These are phyloP conservation scores for Lysandra coridon DNA, from an alignment of 2,888 invertebrate species.

Conservation along the genomic window DNA sequence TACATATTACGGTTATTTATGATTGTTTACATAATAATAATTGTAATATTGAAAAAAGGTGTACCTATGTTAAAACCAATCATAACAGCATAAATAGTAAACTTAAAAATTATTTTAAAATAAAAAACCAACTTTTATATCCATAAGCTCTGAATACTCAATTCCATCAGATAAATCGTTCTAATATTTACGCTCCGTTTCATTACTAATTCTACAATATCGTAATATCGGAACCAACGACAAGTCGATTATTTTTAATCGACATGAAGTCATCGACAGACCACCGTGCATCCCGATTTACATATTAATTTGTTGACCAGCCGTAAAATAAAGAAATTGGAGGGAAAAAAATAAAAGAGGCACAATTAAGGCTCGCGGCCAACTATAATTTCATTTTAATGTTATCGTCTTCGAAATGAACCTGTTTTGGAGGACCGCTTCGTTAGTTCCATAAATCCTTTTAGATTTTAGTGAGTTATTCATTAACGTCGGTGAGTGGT, in stretches of 20 bases:
- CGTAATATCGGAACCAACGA: constrained; percentile 37
- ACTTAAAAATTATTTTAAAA: not conserved
- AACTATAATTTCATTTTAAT: constrained; percentile 70
- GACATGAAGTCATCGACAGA: constrained; percentile 52
- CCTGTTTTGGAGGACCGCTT: constrained; percentile 50
- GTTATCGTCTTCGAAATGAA: constrained; percentile 52
- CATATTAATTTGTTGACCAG: constrained; percentile 77
- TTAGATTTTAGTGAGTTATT: constrained; percentile 29
- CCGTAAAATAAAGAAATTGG: constrained; percentile 78
- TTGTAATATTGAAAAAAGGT: not conserved
- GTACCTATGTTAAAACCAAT: not conserved
- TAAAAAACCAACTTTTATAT: not conserved
- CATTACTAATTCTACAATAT: constrained; percentile 27
- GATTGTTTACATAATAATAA: not conserved
- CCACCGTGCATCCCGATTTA: constrained; percentile 73
- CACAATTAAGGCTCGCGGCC: constrained; percentile 66
- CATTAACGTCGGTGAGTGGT: constrained; percentile 32
- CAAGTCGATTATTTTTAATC: constrained; percentile 46
- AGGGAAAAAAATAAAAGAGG: constrained; percentile 60
- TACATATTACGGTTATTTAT: too few relatives aligned
- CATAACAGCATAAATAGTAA: not conserved
- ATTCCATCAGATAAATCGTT: not conserved
- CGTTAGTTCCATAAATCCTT: constrained; percentile 49
- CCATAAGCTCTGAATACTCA: not conserved
- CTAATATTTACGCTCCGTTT: not conserved